Conservation (phyloP, 2,888 invertebrate genomes). For the Drosophila villosipedis region DNA sequence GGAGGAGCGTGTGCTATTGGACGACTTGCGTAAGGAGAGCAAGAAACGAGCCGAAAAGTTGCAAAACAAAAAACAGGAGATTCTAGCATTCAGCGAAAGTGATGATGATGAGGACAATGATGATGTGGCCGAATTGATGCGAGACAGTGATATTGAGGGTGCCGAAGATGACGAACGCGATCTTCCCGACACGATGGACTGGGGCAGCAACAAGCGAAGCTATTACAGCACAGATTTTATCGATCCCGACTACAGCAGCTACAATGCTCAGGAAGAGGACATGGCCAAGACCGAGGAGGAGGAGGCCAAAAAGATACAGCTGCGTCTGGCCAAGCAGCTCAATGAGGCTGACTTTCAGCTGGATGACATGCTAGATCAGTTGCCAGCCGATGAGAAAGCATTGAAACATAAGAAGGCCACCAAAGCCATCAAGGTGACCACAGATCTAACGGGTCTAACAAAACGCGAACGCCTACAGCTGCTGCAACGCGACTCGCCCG, state of each 20-base stretch:
- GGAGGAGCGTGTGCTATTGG: constrained; percentile 88
- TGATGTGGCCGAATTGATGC: constrained; percentile 83
- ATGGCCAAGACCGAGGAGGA: constrained; percentile 92
- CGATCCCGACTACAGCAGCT: constrained; percentile 90
- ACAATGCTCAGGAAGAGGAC: constrained; percentile 87
- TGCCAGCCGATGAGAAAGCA: background rate
- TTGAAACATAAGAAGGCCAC: background rate
- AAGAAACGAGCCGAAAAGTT: constrained; percentile 84
- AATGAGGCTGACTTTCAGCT: constrained; percentile 90
- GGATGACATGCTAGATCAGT: constrained; percentile 39
- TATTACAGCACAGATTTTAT: constrained; percentile 96
- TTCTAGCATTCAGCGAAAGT: constrained; percentile 87
- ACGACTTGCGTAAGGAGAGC: constrained; percentile 87
- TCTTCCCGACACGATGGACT: constrained; percentile 92
- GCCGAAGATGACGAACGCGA: constrained; percentile 88
- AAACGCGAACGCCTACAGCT: constrained; percentile 91
- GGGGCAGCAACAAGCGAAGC: constrained; percentile 92
- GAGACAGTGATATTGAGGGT: constrained; percentile 92
- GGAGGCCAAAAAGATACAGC: constrained; percentile 93
- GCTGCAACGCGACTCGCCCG: constrained; percentile 94
- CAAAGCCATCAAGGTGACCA: constrained; percentile 87
- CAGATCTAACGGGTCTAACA: constrained; percentile 91
- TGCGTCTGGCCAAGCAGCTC: constrained; percentile 90
- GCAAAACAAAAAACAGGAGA: constrained; percentile 87
- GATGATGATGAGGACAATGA: constrained; percentile 86